Base-by-base conservation (phyloP, 1,140 invertebrate species). In the Platyura marginata region DNA sequence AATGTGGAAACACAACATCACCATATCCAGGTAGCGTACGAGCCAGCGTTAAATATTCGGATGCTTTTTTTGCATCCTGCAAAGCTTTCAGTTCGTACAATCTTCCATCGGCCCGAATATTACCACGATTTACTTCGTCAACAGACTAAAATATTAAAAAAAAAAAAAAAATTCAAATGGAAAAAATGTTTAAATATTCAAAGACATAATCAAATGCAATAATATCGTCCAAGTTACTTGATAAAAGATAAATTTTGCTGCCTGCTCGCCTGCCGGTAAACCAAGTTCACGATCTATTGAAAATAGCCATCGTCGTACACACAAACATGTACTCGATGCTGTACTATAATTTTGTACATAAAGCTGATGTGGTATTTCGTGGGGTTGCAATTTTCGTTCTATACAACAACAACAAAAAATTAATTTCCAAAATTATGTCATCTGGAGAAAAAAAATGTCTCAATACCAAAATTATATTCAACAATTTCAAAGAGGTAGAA, bases 341-440 rank as follows among this genome's bases (percentile, higher is more conserved):
- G 94, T 98, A 47, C 87, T 94, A 56, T 98, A 98, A 65, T 98
- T 98, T 67, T 98, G 92, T 49, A 98, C 93, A 62, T 98, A 98
- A 39, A 98, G 69, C 52, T 92, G 90, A 64, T 98, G 93, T 0
- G 93, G 93, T 48, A 91, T 88, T 66, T 98, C 95, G 56, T 84
- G 79, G 2, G 85, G 76, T 51, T 89, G 83, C 39, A 98, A 64
- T 66, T 96, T 96, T 41, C 95, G 74, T 64, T 98, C 92, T 90
- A 63, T 32, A 66, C 8, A 22, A 19, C 8, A 21, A 15, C 16
- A 21, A 43, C 10, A 1, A 39, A 41, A 40, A 21, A 22, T n/a
- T 18, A 43, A 15, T 10, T 40, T 44, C 4, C 38, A 29, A 20
- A 43, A 32, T 44, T 40, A 2, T 18, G 39, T 45, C 6, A n/a